These are phyloP conservation scores for Campylorhamphus procurvoides DNA, from an alignment of 2,113 vertebrate genomes.

Conservation along the genomic window DNA sequence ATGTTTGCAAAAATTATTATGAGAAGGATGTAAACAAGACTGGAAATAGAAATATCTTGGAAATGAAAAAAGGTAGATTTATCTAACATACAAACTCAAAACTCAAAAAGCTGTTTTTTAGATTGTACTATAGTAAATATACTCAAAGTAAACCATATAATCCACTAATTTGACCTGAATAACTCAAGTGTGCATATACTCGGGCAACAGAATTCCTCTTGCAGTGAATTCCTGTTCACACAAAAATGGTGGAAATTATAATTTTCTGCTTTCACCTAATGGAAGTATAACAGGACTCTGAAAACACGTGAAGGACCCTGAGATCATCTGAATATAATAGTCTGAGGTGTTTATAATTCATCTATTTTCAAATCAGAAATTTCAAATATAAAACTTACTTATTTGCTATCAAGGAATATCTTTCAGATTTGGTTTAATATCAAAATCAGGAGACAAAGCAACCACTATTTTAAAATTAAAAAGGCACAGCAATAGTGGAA, in stretches of 20 bases:
- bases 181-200: conserved; percentile 41
- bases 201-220: conserved; percentile 48
- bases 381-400: neutral
- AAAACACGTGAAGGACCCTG: conserved; percentile 58
- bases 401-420: neutral
- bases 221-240: conserved; percentile 43
- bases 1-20: neutral
- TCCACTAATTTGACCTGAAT: conserved; percentile 51
- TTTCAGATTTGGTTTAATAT: neutral
- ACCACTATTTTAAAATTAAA: neutral
- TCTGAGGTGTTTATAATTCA: conserved; percentile 15
- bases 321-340: conserved; percentile 42
- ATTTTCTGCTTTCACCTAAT: conserved; percentile 61
- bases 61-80: neutral
- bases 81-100: conserved; percentile 36
- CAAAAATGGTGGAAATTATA: conserved; percentile 57
- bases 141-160: conserved; percentile 48
- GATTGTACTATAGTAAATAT: conserved; percentile 47
- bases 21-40: neutral
- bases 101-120: conserved; percentile 39
- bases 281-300: conserved; percentile 28
- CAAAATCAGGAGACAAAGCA: neutral
- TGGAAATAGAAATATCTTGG: neutral
- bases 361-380: neutral
- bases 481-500: neutral